Conservation (phyloP, 2,888 invertebrate species). For the Hypena proboscidalis region DNA sequence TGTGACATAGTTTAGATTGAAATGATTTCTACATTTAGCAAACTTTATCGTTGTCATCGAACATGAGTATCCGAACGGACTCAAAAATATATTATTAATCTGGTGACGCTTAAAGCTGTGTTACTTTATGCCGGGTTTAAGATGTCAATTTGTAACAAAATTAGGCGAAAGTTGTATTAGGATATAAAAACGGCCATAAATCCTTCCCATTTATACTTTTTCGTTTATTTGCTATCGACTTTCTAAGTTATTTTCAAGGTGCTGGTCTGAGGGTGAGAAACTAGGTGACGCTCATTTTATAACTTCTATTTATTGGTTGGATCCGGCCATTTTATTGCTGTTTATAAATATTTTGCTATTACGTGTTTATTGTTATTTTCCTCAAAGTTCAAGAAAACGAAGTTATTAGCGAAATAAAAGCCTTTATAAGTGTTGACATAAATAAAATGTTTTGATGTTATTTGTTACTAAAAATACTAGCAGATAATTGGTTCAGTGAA, state of each 20-base stretch:
- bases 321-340: conserved; percentile 8
- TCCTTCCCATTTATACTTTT: conserved; percentile 56
- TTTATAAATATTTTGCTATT: conserved; percentile 9
- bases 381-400: neutral
- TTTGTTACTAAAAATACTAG: too few relatives aligned
- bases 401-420: neutral
- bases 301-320: conserved; percentile 26
- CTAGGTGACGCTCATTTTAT: conserved; percentile 35
- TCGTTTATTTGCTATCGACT: conserved; percentile 61
- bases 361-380: neutral
- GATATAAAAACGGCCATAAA: conserved; percentile 61
- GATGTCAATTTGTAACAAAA: conserved; percentile 63
- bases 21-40: too few relatives aligned
- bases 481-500: too few relatives aligned
- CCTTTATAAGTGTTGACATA: too few relatives aligned
- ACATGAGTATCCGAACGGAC: neutral
- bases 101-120: conserved; percentile 33
- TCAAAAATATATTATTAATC: conserved; percentile 24
- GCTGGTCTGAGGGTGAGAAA: conserved; percentile 36
- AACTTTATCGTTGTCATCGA: too few relatives aligned
- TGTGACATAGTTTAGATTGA: too few relatives aligned
- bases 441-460: too few relatives aligned
- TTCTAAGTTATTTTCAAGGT: conserved; percentile 54
- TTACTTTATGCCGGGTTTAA: conserved; percentile 54
- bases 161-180: conserved; percentile 59